Base-by-base conservation (phyloP, 2,113 vertebrate genomes). In the Psettodes erumei region DNA sequence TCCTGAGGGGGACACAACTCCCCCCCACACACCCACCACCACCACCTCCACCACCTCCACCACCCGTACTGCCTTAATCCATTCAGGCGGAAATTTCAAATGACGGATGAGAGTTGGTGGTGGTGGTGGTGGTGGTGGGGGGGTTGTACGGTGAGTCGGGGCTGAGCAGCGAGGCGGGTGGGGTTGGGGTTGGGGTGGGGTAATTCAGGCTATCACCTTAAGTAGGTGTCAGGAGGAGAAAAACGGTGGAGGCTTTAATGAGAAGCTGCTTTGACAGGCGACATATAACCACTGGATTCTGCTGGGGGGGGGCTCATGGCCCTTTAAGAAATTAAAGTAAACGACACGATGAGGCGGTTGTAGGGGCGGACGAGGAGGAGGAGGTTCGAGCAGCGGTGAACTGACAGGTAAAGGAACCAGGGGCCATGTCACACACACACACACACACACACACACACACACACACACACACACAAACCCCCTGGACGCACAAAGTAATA, bases 121-220 rank as follows among this genome's bases (percentile, higher is more conserved):
- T 47, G n/a, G 11, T 67, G 73, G 72, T n/a, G n/a, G n/a, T n/a
- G 58, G 48, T 33, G 73, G 27, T 81, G 76, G 54, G 61, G 66
- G 19, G 69, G 60, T 69, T 75, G 67, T 37, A 58, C 61, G 60
- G 11, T 15, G 81, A 62, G 42, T 45, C 19, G 62, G 71, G 19
- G 47, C 61, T 54, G 40, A 10, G 28, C 54, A 35, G 56, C 33
- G 30, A 8, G 47, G 71, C 56, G 0, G 71, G n/a, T n/a, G n/a
- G n/a, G n/a, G n/a, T n/a, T n/a, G n/a, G n/a, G n/a, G n/a, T n/a
- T n/a, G n/a, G n/a, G n/a, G n/a, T n/a, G n/a, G 76, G 79, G 86
- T 84, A 79, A 88, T 88, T 77, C 86, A 84, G 84, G 64, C 77
- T 86, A 90, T 92, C 91, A 84, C 80, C 76, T 91, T 89, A 92